Base-by-base conservation (phyloP, 2,797 vertebrate species). In the Hafferia zeledoni region DNA sequence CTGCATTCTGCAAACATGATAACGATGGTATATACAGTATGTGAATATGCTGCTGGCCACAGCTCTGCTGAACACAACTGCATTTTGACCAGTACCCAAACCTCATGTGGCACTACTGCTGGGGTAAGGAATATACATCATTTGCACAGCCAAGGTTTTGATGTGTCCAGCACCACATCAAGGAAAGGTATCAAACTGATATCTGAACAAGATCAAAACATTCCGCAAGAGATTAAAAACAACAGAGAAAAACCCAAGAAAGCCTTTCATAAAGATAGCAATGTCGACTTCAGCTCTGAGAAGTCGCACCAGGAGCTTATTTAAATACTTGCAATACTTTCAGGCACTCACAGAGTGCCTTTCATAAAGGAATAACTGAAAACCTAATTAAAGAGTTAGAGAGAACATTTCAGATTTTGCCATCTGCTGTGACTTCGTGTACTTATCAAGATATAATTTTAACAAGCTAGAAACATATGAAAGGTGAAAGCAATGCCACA, bases 371-470 rank as follows among this genome's bases (percentile, higher is more conserved):
- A 56, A 81, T 91, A 94, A 72, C 85, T 61, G 69, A 75, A 93
- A 94, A 81, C 31, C 94, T 95, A 95, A 92, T 93, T 85, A 89
- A 88, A 87, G 86, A 95, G 68, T 43, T 82, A 64, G 68, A 95
- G 75, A 80, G 81, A 94, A 92, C 24, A 39, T 93, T 96, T 90
- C 80, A 81, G 83, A 94, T 93, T 94, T 93, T 91, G 74, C 95
- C 94, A 95, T 96, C 93, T 96, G 96, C 87, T 96, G 72, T 65
- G 81, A 94, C 90, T 96, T 78, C 65, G 47, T 81, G 87, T 93
- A 86, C 93, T 94, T 88, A 88, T 17, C 69, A 69, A 91, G 90
- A 94, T 88, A 75, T 18, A 83, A 90, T 90, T 96, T 94, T 94
- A 95, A 94, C 87, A 86, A 89, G 83, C 76, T 78, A 79, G 85